Base-by-base conservation (phyloP, 64 coral and sea anemone genomes). In the Actinia tenebrosa region DNA sequence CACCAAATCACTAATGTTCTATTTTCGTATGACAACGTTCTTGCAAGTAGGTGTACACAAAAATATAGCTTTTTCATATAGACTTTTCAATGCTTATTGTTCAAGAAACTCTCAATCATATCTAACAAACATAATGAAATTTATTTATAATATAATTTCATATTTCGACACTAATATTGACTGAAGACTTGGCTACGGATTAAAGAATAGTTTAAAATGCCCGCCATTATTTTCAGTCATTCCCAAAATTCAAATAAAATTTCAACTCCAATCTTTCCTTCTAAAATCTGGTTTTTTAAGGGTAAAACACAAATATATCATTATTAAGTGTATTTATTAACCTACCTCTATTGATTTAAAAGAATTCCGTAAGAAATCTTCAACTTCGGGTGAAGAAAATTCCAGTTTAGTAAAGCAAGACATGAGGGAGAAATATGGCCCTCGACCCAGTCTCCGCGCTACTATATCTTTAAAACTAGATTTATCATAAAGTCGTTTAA, bases 341-440 rank as follows among this genome's bases (percentile, higher is more conserved):
- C 4, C n/a, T 87, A 92, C 90, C 85, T 92, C 64, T 52, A 5
- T 6, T 30, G 60, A 44, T 82, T 16, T 83, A 18, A 87, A 46
- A 52, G 79, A 92, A 72, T 64, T 62, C 42, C 79, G 56, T 45
- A 92, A 83, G 81, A 56, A 92, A 46, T 83, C 85, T 45, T 92
- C 85, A 20, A 92, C 85, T 83, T 87, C 58, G 16, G 71, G 71
- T 4, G 66, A 87, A 81, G 58, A 25, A 45, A 91, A 87, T 15
- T 25, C 11, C 45, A 92, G 53, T 50, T 83, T 92, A 43, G 78
- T 60, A 83, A 87, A 58, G 87, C 75, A 62, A 85, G 53, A 53
- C 83, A 85, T 85, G 19, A 66, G n/a, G n/a, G 60, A 61, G 3
- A 4, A 19, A 61, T 79, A 22, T 37, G 25, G 11, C 26, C n/a